Evolutionary conservation across 2,113 vertebrate genomes (phyloP).

Genomic region (Empidonax traillii): DNA sequence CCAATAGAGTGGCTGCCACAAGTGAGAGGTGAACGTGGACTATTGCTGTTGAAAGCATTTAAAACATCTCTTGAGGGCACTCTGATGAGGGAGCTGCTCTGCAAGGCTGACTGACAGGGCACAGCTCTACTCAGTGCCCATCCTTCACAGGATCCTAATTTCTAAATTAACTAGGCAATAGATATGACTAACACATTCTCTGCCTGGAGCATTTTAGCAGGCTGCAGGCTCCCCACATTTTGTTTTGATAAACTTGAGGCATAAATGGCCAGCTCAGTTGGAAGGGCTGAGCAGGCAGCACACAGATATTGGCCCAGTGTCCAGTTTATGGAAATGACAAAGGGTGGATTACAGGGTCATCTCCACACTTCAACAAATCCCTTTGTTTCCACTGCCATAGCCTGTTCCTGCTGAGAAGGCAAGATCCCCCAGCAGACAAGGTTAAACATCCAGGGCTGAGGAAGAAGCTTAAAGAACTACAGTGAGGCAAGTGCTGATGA

Average conservation of each 20-base stretch:
- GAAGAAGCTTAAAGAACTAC: neutral
- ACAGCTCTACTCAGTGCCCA: neutral
- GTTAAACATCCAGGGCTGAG: neutral
- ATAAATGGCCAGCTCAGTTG: neutral
- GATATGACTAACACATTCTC: slow-evolving; percentile 11
- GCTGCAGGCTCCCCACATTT: neutral
- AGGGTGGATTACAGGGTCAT: neutral
- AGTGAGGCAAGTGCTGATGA: neutral
- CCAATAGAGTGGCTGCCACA: neutral
- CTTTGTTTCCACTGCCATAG: rapidly evolving
- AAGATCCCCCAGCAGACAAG: neutral
- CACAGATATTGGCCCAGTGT: neutral
- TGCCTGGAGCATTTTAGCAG: neutral
- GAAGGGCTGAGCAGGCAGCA: neutral
- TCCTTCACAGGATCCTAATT: neutral
- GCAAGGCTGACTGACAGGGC: slow-evolving; percentile 20
- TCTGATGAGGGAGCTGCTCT: neutral
- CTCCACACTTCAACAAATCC: neutral
- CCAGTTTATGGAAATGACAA: neutral
- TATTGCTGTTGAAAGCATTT: slow-evolving; percentile 18
- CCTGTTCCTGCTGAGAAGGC: neutral
- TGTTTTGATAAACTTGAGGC: neutral
- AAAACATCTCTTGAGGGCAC: slow-evolving; percentile 15
- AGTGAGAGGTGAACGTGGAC: neutral
- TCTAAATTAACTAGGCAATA: slow-evolving; percentile 6